These are phyloP conservation scores for Menidia beryllina DNA, from an alignment of 2,113 vertebrate species.

Conservation along the genomic window DNA sequence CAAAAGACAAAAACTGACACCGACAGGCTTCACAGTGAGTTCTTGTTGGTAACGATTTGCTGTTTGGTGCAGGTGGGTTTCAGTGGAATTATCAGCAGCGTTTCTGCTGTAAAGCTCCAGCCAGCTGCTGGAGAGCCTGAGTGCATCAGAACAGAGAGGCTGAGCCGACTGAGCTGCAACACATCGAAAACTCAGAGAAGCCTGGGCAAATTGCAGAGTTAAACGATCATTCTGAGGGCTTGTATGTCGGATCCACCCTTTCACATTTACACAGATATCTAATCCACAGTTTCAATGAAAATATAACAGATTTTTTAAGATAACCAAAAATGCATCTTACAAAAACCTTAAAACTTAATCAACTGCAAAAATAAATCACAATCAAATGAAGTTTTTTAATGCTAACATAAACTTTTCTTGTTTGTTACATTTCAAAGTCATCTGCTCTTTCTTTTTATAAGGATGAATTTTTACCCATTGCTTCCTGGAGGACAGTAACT, in stretches of 20 bases:
- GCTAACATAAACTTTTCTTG: not conserved
- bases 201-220: not conserved
- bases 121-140: too few species aligned
- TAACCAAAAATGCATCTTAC: not conserved
- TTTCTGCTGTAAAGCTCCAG: too few species aligned
- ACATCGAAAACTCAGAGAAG: too few species aligned
- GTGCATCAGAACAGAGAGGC: not conserved
- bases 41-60: too few species aligned
- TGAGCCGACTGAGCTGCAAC: not conserved
- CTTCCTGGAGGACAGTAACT: conserved; percentile 22
- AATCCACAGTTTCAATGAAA: not conserved
- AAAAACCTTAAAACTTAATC: not conserved
- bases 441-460: conserved; percentile 9
- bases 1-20: too few species aligned
- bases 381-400: not conserved
- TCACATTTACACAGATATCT: too few species aligned
- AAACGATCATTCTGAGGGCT: not conserved
- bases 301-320: too few species aligned
- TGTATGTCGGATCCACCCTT: not conserved
- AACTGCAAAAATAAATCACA: not conserved
- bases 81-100: too few species aligned
- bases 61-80: too few species aligned
- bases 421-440: conserved; percentile 18
- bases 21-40: too few species aligned
- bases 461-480: conserved; percentile 2